These are phyloP conservation scores for Musca domestica DNA, from an alignment of 1,140 invertebrate species.

Conservation along the genomic window DNA sequence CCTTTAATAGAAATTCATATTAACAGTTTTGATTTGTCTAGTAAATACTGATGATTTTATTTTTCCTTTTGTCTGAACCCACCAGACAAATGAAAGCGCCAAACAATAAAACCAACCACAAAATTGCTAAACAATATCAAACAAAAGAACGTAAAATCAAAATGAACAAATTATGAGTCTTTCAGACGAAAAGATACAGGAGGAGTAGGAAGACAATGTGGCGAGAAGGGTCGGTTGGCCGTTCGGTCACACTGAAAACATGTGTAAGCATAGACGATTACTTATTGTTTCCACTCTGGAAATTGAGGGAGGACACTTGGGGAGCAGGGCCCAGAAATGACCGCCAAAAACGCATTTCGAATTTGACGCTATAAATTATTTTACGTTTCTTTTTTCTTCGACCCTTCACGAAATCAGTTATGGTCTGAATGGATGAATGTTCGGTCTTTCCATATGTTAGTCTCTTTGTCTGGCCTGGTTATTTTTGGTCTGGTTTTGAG, in stretches of 20 bases:
- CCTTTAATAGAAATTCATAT: no score
- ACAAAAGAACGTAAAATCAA: neutral
- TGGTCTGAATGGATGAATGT: neutral
- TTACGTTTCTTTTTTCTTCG: neutral
- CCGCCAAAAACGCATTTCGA: constrained; percentile 24
- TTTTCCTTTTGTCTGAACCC: no score
- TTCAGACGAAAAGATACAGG: neutral
- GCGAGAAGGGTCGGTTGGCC: no score
- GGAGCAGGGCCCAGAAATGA: constrained; percentile 13
- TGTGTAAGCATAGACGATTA: neutral
- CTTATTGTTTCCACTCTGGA: neutral
- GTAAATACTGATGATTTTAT: no score
- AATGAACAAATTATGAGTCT: no score
- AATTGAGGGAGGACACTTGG: no score
- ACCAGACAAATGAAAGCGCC: no score
- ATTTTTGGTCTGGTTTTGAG: neutral
- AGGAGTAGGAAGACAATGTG: neutral
- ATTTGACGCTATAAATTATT: constrained; percentile 27
- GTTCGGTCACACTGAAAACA: neutral
- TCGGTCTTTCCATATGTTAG: neutral
- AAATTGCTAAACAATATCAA: constrained; percentile 1
- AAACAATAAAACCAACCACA: neutral
- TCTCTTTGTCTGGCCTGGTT: neutral
- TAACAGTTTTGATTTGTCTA: no score
- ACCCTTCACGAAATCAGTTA: neutral